Base-by-base conservation (phyloP, 2,888 invertebrate genomes). In the Drosophila nigricruria region DNA sequence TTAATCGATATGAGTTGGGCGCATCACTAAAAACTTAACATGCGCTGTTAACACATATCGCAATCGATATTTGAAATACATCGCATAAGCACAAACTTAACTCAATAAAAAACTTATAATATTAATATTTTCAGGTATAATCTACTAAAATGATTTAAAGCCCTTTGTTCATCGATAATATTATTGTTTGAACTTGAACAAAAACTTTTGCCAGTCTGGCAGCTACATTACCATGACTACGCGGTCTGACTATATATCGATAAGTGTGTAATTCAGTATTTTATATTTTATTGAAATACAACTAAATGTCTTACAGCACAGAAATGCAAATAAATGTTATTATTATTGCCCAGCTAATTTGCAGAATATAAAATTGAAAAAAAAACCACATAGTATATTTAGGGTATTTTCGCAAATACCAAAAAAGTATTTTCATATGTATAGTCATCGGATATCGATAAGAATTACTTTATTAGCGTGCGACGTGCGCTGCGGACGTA, bases 401-500 rank as follows among this genome's bases (percentile, higher is more conserved):
- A 16, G 9, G 4, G 20, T 36, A 67, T 63, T 77, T 75, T 60
- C 23, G 57, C 16, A 61, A 76, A 76, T 73, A 73, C 73, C 53
- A 64, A 73, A 54, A 3, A 32, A 40, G 68, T 53, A 59, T 57
- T 61, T 62, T 38, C n/a, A 16, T 38, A 32, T 52, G 68, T 56
- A 57, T 49, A 43, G 52, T 36, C 25, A 14, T 53, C 20, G 16
- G 16, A 5, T 78, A 77, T 79, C 77, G 79, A 79, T 77, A 77
- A 40, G 14, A 18, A 10, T 57, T 34, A 75, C 40, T 79, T 77
- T 75, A 70, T 77, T 71, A 79, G 79, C 77, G 79, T 79, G 75
- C 75, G 79, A 76, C 78, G 76, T 69, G 62, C 77, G 72, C 73
- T 76, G 61, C 72, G 73, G 76, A 76, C 78, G 78, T 79, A 87